Percentiles rank a stretch among this genome's conserved stretches.
These are phyloP conservation scores for Drosophila ohnishii DNA, from an alignment of 1,140 invertebrate species.

Conservation along the genomic window DNA sequence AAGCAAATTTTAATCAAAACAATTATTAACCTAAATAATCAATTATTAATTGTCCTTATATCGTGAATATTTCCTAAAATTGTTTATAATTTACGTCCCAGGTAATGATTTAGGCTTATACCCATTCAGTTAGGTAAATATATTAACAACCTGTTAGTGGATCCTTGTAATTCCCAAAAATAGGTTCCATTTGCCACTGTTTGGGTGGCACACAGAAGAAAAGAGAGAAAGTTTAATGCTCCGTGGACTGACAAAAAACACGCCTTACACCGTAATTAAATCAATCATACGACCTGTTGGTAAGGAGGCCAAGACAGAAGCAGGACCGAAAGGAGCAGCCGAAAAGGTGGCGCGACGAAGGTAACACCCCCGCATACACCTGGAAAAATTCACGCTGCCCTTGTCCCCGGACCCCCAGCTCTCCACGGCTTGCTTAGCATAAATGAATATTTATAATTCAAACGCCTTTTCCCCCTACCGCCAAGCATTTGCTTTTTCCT, in stretches of 20 bases:
- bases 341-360: conserved; percentile 25
- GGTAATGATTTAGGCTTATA: background rate
- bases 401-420: too few relatives aligned
- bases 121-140: conserved; percentile 2
- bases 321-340: conserved; percentile 52
- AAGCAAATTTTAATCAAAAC: too few relatives aligned
- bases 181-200: conserved; percentile 6
- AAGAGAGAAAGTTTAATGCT: conserved; percentile 17
- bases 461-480: conserved; percentile 47
- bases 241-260: conserved; percentile 35
- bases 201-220: background rate
- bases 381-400: conserved; percentile 54
- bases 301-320: conserved; percentile 30
- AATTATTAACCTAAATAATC: too few relatives aligned
- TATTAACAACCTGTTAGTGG: conserved; percentile 17
- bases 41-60: background rate
- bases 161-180: conserved; percentile 8
- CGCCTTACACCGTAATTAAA: conserved; percentile 70
- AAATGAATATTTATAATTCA: conserved; percentile 81
- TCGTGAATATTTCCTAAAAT: background rate
- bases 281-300: conserved; percentile 73
- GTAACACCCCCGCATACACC: conserved; percentile 61
- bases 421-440: conserved; percentile 62
- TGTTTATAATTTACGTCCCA: too few relatives aligned
- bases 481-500: conserved; percentile 7